Evolutionary conservation across 2,888 invertebrate genomes (phyloP), one percentile per base, ranked within the genome.

Genomic region (Lithophane semibrunnea): DNA sequence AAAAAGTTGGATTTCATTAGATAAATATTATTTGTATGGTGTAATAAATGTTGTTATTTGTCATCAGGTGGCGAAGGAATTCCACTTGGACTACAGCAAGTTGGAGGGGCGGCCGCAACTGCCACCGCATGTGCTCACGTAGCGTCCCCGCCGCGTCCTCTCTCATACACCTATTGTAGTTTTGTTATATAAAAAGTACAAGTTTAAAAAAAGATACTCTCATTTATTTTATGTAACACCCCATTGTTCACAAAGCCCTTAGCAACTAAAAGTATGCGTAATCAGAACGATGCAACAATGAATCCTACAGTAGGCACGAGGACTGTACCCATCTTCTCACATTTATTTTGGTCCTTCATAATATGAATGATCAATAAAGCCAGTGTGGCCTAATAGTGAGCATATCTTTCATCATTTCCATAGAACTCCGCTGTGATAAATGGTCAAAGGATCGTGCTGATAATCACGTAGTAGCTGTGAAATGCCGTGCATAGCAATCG

Each of bases 51-150:
- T 16, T 78, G 47, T 68, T 54, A 54, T 66, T 75, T 79, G 12
- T 77, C 49, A 42, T 9, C 90, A 96, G 96, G 99, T 99, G 94
- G 98, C 99, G 93, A 99, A 99, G 97, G 99, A 99, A 97, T 99
- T 99, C 97, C 98, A 99, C 97, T 97, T 99, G 97, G 99, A 99
- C 97, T 99, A 99, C 97, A 99, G 99, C 97, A 99, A 99, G 97
- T 97, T 99, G 95, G 99, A 99, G 97, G 99, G 98, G 85, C 97
- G 98, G 95, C 99, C 99, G 92, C 97, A 97, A 93, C 96, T 98
- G 94, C 98, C 98, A 92, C 96, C 97, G 97, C 97, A 97, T 92
- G 97, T 97, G 95, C 97, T 97, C 93, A 97, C 97, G 96, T 97
- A 97, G 95, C 97, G 94, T 84, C 89, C 87, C 89, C 91, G 89